Percentiles rank a stretch among this genome's conserved stretches.
Conservation (phyloP, 2,888 invertebrate genomes). For the Drosophila stalkeri region DNA sequence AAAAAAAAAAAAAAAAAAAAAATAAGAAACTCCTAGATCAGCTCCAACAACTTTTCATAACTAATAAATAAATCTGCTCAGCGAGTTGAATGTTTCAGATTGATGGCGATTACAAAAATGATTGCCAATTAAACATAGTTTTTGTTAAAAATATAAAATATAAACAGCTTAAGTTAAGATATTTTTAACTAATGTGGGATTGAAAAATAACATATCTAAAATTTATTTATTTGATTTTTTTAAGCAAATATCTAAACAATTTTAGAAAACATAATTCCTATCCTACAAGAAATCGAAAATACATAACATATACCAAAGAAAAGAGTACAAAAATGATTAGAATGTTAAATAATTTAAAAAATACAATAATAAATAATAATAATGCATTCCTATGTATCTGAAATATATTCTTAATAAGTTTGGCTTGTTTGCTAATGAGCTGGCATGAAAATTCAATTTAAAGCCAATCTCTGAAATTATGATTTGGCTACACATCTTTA, state of each 20-base stretch:
- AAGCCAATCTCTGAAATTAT: background rate
- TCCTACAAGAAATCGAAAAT: no score
- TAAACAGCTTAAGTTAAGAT: background rate
- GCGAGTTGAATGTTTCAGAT: conserved; percentile 1
- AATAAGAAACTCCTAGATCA: background rate
- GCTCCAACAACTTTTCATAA: conserved; percentile 1
- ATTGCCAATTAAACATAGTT: background rate
- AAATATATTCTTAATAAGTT: background rate
- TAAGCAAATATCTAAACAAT: no score
- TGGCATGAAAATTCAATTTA: background rate
- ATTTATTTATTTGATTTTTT: background rate
- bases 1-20: background rate
- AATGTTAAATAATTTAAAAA: no score
- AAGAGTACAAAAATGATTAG: no score
- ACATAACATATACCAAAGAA: no score
- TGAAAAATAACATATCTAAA: background rate
- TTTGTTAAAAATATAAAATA: background rate
- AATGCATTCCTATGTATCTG: no score
- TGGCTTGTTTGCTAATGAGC: background rate
- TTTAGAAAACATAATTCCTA: no score
- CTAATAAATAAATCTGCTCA: conserved; percentile 23
- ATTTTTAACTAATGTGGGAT: background rate
- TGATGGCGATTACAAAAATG: background rate
- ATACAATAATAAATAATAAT: no score
- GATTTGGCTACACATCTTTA: background rate